Conservation (phyloP, 2,797 vertebrate species). For the Pangasius larnaudii region DNA sequence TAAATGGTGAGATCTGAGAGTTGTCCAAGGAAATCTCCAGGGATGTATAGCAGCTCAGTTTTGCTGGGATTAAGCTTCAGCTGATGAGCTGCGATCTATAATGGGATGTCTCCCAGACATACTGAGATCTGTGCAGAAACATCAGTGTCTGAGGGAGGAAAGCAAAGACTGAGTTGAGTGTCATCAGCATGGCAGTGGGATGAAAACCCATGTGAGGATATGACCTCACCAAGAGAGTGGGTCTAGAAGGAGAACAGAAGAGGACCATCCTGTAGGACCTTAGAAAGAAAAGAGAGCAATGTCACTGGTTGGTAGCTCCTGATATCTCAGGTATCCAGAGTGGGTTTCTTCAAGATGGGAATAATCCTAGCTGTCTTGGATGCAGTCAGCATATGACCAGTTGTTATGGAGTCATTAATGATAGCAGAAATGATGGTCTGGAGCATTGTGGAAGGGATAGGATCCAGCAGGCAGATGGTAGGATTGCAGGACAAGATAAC, state of each 20-base stretch:
- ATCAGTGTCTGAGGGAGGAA: neutral
- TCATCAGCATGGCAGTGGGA: neutral
- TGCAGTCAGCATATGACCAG: neutral
- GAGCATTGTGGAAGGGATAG: neutral
- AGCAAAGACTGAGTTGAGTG: neutral
- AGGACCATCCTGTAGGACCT: neutral
- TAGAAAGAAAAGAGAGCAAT: neutral
- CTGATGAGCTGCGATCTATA: neutral
- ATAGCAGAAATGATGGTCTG: neutral
- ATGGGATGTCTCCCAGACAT: neutral
- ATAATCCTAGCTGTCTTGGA: neutral
- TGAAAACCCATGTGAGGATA: neutral
- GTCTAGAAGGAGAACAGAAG: neutral
- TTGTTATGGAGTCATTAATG: neutral
- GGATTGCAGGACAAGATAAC: neutral
- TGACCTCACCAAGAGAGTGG: neutral
- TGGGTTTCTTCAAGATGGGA: neutral
- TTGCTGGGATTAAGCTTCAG: neutral
- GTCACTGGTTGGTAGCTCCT: neutral
- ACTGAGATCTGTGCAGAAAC: neutral
- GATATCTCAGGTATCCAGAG: neutral
- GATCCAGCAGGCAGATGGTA: neutral
- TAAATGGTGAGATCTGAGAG: neutral
- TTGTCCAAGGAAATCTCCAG: neutral
- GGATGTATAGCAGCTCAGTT: neutral